phyloP scores from a whole-genome alignment of 1,140 invertebrate genomes.

The Nylanderia fulva region DNA sequence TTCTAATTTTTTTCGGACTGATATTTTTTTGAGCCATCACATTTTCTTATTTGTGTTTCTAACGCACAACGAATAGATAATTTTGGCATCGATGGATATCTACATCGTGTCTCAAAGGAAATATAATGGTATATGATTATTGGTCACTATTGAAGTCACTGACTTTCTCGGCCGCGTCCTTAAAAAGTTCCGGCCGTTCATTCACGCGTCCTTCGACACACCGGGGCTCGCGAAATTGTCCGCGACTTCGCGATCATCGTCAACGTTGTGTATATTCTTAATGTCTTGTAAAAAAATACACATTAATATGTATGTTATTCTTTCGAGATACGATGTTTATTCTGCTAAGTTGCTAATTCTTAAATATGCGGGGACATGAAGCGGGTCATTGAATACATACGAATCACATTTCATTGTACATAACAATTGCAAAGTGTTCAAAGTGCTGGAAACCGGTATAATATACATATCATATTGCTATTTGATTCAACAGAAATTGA shows the following conservation, averaged over 20 bases:
- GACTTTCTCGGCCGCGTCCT: conserved; percentile 47
- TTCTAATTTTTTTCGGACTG: neutral
- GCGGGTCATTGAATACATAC: neutral
- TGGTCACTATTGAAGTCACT: conserved; percentile 1
- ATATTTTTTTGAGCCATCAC: neutral
- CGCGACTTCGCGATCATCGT: neutral
- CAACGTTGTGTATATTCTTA: neutral
- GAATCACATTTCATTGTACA: conserved; percentile 23
- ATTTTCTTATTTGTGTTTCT: neutral
- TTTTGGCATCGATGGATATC: conserved; percentile 31
- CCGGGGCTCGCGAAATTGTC: neutral
- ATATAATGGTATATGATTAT: conserved; percentile 44
- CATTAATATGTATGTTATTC: conserved; percentile 8
- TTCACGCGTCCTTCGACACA: conserved; percentile 1
- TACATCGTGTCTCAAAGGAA: no score
- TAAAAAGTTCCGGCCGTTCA: conserved; percentile 5
- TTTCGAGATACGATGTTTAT: neutral
- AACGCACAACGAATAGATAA: neutral
- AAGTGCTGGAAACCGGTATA: conserved; percentile 19
- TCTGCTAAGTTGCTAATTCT: neutral
- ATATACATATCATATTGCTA: neutral
- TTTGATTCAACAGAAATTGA: neutral
- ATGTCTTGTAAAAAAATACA: neutral
- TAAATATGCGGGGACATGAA: neutral
- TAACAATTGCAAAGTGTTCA: neutral